A percentile compares a stretch with the other conserved stretches of the same genome.
These are phyloP conservation scores for Anguilla rostrata DNA, from an alignment of 2,113 vertebrate species.

Conservation along the genomic window DNA sequence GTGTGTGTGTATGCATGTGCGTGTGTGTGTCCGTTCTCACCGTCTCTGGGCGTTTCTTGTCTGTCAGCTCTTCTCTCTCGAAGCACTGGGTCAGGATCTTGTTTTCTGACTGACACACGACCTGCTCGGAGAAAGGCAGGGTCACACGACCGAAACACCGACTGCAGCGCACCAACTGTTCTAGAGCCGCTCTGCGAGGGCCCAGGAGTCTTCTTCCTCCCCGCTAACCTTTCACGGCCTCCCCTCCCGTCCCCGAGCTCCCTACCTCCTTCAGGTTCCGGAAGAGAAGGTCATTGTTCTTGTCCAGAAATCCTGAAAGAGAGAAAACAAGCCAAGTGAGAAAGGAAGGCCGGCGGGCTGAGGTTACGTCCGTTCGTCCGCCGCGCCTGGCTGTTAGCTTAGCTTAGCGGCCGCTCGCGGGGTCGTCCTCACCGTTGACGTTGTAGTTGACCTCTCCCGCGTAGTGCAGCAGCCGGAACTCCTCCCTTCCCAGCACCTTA, in stretches of 20 bases:
- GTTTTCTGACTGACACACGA: conserved; percentile 90
- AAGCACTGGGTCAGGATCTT: conserved; percentile 89
- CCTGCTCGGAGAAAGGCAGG: conserved; percentile 62
- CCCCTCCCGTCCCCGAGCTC: neutral
- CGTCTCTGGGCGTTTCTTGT: conserved; percentile 92
- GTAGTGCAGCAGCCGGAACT: conserved; percentile 92
- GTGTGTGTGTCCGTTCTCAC: conserved; percentile 58
- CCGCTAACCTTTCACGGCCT: neutral
- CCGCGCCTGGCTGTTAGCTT: neutral
- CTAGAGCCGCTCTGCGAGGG: neutral
- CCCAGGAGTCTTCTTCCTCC: neutral
- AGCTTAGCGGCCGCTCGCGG: neutral
- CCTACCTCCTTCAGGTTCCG: conserved; percentile 95
- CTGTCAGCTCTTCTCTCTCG: conserved; percentile 82
- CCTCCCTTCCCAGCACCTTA: conserved; percentile 84
- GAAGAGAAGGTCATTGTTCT: conserved; percentile 95
- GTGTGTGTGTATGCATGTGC: neutral
- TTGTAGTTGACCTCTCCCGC: conserved; percentile 97
- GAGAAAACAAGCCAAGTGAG: neutral
- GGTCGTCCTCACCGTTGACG: conserved; percentile 71
- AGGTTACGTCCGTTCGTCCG: neutral
- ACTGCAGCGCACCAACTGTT: conserved; percentile 13
- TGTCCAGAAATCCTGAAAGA: conserved; percentile 88
- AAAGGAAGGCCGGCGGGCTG: neutral
- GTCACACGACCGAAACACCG: conserved; percentile 34